A percentile compares a stretch with the other conserved stretches of the same genome.
Conservation (phyloP, 2,113 vertebrate genomes). For the Syrrhaptes paradoxus region DNA sequence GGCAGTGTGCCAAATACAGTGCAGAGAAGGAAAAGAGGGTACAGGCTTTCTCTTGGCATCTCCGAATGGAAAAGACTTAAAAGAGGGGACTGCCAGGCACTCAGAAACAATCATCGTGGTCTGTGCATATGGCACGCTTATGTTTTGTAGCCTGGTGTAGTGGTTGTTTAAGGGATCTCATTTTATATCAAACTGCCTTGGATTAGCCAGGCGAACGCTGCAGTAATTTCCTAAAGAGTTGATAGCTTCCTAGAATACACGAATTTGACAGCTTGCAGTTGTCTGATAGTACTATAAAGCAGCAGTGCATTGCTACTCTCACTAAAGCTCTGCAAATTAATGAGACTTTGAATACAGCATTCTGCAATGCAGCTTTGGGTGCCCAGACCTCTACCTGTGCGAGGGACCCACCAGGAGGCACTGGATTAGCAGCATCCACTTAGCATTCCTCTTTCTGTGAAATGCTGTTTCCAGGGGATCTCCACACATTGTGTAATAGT, state of each 20-base stretch:
- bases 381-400: not conserved
- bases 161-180: not conserved
- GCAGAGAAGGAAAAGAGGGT: not conserved
- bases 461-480: not conserved
- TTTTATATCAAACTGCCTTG: not conserved
- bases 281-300: not conserved
- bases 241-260: not conserved
- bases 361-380: not conserved
- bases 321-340: not conserved
- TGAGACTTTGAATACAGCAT: not conserved
- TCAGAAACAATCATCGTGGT: not conserved
- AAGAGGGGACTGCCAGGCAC: not conserved
- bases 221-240: not conserved
- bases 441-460: not conserved
- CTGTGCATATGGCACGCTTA: not conserved
- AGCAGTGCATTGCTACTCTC: not conserved
- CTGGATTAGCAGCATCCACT: not conserved
- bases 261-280: not conserved
- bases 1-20: not conserved
- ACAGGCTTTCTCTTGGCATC: not conserved
- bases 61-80: not conserved
- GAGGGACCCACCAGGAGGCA: not conserved
- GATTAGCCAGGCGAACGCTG: not conserved
- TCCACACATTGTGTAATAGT: rapidly evolving
- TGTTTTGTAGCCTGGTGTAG: not conserved